A percentile compares a stretch with the other conserved stretches of the same genome.
Evolutionary conservation across 2,888 invertebrate species (phyloP).

Genomic region (Tanypteryx hageni): DNA sequence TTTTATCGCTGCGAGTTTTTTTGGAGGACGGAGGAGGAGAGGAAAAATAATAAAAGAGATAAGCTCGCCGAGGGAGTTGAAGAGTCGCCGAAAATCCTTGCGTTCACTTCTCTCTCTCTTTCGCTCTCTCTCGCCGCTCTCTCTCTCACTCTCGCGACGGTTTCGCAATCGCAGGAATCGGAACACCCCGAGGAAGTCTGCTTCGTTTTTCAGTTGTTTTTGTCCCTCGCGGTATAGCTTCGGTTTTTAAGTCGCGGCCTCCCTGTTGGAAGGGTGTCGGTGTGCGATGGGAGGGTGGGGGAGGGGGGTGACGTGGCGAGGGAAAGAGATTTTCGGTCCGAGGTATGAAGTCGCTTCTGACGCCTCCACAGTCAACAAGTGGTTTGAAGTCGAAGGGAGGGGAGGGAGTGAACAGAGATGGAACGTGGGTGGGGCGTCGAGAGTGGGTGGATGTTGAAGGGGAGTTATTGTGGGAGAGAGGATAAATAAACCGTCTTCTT

Average conservation of each 20-base stretch:
- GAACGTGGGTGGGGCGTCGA: not conserved
- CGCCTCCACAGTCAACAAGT: constrained; percentile 63
- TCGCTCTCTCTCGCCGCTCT: not conserved
- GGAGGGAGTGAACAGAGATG: not conserved
- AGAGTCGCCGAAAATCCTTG: not conserved
- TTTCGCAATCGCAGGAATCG: not conserved
- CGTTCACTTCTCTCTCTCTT: too few species aligned
- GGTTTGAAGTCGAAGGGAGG: constrained; percentile 36
- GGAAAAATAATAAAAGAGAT: not conserved
- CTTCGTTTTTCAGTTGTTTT: constrained; percentile 17
- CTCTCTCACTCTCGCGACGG: not conserved
- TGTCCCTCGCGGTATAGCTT: not conserved
- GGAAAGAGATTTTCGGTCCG: not conserved
- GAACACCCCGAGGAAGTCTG: not conserved
- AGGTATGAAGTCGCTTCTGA: constrained; percentile 40
- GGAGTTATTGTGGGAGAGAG: not conserved
- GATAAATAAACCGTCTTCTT: constrained; percentile 1
- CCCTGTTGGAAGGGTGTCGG: not conserved
- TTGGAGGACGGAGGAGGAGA: not conserved
- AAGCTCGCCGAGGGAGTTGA: not conserved
- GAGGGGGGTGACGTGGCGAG: not conserved
- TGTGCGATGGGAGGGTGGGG: not conserved
- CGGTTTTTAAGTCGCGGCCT: not conserved
- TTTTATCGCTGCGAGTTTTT: not conserved
- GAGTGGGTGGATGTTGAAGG: not conserved